Conservation (phyloP, 2,113 vertebrate genomes). For the Catharus bicknelli region DNA sequence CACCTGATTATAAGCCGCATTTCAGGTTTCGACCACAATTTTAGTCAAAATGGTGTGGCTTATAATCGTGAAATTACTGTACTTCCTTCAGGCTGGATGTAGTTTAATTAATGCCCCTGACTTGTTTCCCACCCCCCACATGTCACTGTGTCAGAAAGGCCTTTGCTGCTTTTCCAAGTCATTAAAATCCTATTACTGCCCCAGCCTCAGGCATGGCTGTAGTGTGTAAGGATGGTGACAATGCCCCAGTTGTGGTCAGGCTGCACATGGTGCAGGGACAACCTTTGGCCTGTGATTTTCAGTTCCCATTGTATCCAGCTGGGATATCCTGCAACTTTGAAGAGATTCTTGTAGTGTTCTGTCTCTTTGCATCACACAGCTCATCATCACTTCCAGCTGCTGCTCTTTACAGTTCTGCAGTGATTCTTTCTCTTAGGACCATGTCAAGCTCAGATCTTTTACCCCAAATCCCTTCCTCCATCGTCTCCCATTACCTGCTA, state of each 20-base stretch:
- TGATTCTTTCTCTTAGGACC: not conserved
- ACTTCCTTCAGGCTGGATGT: not conserved
- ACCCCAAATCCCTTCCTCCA: not conserved
- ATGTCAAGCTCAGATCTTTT: not conserved
- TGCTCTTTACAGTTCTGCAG: not conserved
- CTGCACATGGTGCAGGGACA: not conserved
- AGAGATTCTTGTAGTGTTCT: not conserved
- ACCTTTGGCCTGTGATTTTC: not conserved
- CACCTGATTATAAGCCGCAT: too few species aligned
- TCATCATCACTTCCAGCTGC: not conserved
- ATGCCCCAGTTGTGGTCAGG: not conserved
- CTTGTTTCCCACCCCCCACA: not conserved
- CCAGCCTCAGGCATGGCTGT: too few species aligned
- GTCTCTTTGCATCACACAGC: not conserved
- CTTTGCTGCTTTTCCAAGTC: not conserved
- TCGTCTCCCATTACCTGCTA: rapidly evolving
- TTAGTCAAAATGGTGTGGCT: too few species aligned
- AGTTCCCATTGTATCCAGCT: not conserved
- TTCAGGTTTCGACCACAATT: too few species aligned
- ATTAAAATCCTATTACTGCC: not conserved
- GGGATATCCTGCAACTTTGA: not conserved
- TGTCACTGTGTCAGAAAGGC: not conserved
- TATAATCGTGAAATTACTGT: too few species aligned
- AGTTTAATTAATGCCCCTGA: not conserved
- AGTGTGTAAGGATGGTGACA: not conserved